Evolutionary conservation across 53 echinoderm and acorn worm genomes (phyloP).

Genomic region (Zoroaster sp.): DNA sequence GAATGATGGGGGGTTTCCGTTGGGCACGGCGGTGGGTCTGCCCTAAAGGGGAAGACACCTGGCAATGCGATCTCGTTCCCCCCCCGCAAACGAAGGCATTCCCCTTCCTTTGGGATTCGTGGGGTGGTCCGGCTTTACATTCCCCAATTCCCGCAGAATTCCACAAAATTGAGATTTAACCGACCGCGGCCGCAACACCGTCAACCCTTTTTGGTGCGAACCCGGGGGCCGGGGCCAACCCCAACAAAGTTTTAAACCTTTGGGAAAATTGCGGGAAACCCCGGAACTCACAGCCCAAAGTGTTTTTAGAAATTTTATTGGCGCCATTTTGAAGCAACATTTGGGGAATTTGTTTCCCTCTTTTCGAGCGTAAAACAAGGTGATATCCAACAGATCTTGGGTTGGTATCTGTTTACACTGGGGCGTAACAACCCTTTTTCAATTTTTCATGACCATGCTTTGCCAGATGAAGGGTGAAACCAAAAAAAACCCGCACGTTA

Average conservation of each 20-base stretch:
- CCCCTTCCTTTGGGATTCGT: neutral
- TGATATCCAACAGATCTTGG: slow-evolving; percentile 67
- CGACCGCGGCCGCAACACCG: slow-evolving; percentile 71
- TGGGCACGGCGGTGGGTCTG: slow-evolving; percentile 74
- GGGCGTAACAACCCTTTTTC: slow-evolving; percentile 37
- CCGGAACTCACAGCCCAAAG: slow-evolving; percentile 89
- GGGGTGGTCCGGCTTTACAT: slow-evolving; percentile 25
- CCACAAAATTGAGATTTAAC: slow-evolving; percentile 67
- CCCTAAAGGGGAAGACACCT: slow-evolving; percentile 71
- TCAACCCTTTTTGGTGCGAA: slow-evolving; percentile 71
- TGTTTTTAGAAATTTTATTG: slow-evolving; percentile 77
- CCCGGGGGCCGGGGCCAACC: slow-evolving; percentile 80
- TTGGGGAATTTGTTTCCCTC: slow-evolving; percentile 71
- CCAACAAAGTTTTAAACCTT: slow-evolving; percentile 77
- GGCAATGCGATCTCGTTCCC: slow-evolving; percentile 60
- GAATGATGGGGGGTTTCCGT: slow-evolving; percentile 78
- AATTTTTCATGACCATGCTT: slow-evolving; percentile 52
- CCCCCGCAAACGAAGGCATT: slow-evolving; percentile 71
- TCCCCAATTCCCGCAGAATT: slow-evolving; percentile 68
- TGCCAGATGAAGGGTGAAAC: slow-evolving; percentile 80
- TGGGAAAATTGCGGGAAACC: slow-evolving; percentile 63
- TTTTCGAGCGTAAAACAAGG: slow-evolving; percentile 83
- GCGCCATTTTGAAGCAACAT: slow-evolving; percentile 78
- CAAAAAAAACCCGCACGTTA: slow-evolving; percentile 76
- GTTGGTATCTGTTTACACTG: slow-evolving; percentile 60